Evolutionary conservation across 2,888 invertebrate genomes (phyloP).

Genomic region (Monopis laevigella): DNA sequence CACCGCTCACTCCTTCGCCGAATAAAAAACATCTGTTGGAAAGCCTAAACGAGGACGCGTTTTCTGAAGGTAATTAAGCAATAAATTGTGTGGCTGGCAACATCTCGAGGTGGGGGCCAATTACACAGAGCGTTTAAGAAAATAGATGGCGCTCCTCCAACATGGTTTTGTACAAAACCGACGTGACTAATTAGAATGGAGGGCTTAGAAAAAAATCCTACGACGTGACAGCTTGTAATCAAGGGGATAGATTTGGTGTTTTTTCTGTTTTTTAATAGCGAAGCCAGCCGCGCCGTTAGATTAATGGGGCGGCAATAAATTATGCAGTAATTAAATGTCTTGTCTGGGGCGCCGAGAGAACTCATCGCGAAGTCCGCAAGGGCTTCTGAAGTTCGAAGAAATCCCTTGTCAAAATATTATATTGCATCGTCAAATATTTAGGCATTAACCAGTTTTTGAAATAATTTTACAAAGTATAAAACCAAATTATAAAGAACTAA

Average conservation of each 20-base stretch:
- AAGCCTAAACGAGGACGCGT: constrained; percentile 41
- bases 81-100: constrained; percentile 65
- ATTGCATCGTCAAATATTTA: too few species aligned
- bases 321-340: constrained; percentile 58
- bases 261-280: constrained; percentile 32
- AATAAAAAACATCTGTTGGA: constrained; percentile 64
- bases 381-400: neutral
- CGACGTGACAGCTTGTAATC: constrained; percentile 66
- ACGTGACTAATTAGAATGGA: constrained; percentile 59
- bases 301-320: constrained; percentile 58
- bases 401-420: constrained; percentile 8
- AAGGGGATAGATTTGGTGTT: constrained; percentile 54
- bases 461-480: too few species aligned
- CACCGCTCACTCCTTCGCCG: constrained; percentile 28
- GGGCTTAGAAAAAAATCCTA: constrained; percentile 61
- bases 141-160: constrained; percentile 35
- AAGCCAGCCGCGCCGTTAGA: constrained; percentile 42
- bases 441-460: too few species aligned
- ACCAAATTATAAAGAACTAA: too few species aligned
- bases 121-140: constrained; percentile 56
- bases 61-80: constrained; percentile 68
- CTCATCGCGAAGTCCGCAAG: constrained; percentile 5
- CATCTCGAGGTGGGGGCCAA: constrained; percentile 60
- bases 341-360: constrained; percentile 33
- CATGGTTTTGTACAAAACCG: constrained; percentile 27